Percentiles rank a stretch among this genome's conserved stretches.
Evolutionary conservation across 1,140 invertebrate genomes (phyloP).

Genomic region (Rhizoglyphus robini): DNA sequence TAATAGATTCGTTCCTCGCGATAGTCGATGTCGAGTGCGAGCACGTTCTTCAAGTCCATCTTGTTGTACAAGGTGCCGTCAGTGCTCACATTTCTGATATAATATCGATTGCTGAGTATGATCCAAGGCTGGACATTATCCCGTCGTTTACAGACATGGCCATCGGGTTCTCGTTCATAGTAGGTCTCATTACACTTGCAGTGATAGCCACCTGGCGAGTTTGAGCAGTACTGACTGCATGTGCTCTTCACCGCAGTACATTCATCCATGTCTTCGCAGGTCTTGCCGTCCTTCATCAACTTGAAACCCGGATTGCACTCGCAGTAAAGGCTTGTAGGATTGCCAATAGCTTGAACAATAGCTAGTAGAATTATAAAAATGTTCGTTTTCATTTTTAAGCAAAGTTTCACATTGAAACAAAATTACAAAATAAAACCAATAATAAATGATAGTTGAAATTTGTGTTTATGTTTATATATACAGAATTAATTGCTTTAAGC

Average conservation of each 20-base stretch:
- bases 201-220: constrained; percentile 84
- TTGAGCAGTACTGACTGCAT: constrained; percentile 87
- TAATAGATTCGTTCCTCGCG: constrained; percentile 72
- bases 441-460: too few relatives aligned
- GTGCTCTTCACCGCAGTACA: constrained; percentile 74
- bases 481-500: too few relatives aligned
- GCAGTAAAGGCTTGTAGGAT: constrained; percentile 77
- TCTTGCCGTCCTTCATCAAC: constrained; percentile 37
- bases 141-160: constrained; percentile 74
- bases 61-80: constrained; percentile 75
- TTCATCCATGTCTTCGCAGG: constrained; percentile 69
- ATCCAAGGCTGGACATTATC: constrained; percentile 67
- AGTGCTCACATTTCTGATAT: constrained; percentile 82
- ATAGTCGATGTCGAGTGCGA: constrained; percentile 85
- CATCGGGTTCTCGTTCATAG: constrained; percentile 70
- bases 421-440: too few relatives aligned
- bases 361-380: too few relatives aligned
- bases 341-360: too few relatives aligned
- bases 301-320: constrained; percentile 89
- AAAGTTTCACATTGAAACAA: too few relatives aligned
- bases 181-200: constrained; percentile 91
- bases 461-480: too few relatives aligned
- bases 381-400: too few relatives aligned
- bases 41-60: constrained; percentile 89
- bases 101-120: constrained; percentile 95